These are phyloP conservation scores for Temnothorax longispinosus DNA, from an alignment of 1,140 invertebrate genomes.

Conservation along the genomic window DNA sequence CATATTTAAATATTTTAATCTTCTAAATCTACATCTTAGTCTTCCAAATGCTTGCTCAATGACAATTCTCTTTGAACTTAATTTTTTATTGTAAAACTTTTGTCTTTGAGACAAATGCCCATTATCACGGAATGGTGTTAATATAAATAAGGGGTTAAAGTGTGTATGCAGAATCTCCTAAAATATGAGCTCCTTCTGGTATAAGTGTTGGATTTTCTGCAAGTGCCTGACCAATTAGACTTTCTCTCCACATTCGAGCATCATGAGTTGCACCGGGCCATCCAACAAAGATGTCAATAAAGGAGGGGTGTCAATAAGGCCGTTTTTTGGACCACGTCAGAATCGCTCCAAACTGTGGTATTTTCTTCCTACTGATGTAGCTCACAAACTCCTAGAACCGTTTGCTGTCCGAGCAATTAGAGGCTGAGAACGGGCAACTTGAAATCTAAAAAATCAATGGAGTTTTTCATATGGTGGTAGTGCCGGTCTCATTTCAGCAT, in stretches of 20 bases:
- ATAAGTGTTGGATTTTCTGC: constrained; percentile 6
- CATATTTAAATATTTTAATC: constrained; percentile 28
- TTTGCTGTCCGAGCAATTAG: too few relatives aligned
- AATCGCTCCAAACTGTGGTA: too few relatives aligned
- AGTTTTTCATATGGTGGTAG: too few relatives aligned
- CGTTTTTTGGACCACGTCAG: too few relatives aligned
- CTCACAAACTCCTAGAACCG: too few relatives aligned
- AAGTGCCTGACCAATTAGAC: constrained; percentile 5
- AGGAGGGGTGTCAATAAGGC: too few relatives aligned
- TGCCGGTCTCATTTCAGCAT: too few relatives aligned
- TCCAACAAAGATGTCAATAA: constrained; percentile 7
- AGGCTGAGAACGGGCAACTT: too few relatives aligned
- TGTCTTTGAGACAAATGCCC: constrained; percentile 1
- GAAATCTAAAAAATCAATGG: too few relatives aligned
- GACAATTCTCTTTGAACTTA: constrained; percentile 28
- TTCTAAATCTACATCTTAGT: constrained; percentile 13
- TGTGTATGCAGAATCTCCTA: constrained; percentile 4
- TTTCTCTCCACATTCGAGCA: constrained; percentile 12
- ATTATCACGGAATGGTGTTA: constrained; percentile 25
- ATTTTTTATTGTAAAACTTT: neutral
- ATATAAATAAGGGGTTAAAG: neutral
- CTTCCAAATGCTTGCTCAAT: constrained; percentile 24
- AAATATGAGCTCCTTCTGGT: constrained; percentile 20
- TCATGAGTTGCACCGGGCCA: constrained; percentile 21
- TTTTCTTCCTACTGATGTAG: too few relatives aligned